Percentiles rank a stretch among this genome's conserved stretches.
phyloP scores from a whole-genome alignment of 2,113 vertebrate genomes.

The Myrmophylax atrothorax region DNA sequence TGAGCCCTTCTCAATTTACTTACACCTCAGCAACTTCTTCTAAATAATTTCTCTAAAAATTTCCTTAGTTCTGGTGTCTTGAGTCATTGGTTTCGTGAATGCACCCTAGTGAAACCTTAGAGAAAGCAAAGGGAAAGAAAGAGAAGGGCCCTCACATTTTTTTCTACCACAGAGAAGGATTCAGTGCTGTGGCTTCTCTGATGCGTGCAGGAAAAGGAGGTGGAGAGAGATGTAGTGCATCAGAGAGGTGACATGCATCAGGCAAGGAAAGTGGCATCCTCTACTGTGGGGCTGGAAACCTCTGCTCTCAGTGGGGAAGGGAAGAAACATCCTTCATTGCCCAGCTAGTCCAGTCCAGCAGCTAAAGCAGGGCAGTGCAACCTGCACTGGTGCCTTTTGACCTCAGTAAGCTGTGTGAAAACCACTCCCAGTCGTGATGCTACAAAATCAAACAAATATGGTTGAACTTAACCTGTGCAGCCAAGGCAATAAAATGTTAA shows the following conservation, averaged over 20 bases:
- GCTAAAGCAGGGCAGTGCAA: not conserved
- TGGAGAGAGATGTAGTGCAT: not conserved
- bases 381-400: not conserved
- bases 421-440: not conserved
- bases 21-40: not conserved
- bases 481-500: not conserved
- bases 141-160: not conserved
- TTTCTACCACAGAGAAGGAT: not conserved
- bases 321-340: not conserved
- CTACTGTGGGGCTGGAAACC: not conserved
- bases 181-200: not conserved
- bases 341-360: not conserved
- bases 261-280: not conserved
- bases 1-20: not conserved
- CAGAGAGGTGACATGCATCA: not conserved
- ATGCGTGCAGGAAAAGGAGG: not conserved
- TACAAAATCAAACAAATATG: not conserved
- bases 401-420: not conserved
- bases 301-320: not conserved
- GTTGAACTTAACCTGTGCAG: not conserved
- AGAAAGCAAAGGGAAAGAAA: not conserved
- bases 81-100: not conserved
- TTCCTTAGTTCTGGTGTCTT: not conserved
- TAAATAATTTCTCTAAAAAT: not conserved
- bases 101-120: not conserved